A percentile compares a stretch with the other conserved stretches of the same genome.
phyloP scores from a whole-genome alignment of 2,113 vertebrate species.

The Phylloscopus trochilus region DNA sequence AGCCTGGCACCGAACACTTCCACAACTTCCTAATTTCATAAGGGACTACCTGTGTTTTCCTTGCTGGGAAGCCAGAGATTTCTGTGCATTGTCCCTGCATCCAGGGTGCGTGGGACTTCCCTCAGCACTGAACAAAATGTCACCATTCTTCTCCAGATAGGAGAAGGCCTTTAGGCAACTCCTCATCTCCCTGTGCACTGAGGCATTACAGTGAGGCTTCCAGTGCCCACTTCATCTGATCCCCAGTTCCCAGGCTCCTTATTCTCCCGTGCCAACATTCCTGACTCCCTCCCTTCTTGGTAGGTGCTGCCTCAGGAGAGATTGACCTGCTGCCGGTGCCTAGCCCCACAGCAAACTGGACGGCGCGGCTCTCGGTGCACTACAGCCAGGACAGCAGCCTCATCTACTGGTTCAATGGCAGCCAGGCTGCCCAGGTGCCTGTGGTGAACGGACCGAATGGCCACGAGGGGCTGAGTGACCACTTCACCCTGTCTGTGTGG shows the following conservation, averaged over 20 bases:
- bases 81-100: not conserved
- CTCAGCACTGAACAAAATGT: not conserved
- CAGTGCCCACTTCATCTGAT: not conserved
- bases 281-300: not conserved
- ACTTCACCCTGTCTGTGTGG: slow-evolving; percentile 96
- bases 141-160: not conserved
- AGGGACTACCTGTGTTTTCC: not conserved
- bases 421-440: slow-evolving; percentile 89
- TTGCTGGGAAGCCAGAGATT: not conserved
- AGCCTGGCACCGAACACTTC: not conserved
- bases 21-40: not conserved
- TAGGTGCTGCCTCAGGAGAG: slow-evolving; percentile 93
- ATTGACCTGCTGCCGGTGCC: slow-evolving; percentile 93
- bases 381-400: slow-evolving; percentile 95
- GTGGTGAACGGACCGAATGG: slow-evolving; percentile 29
- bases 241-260: not conserved
- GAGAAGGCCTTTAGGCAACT: not conserved
- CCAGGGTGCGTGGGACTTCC: not conserved
- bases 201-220: not conserved
- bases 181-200: not conserved
- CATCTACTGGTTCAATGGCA: slow-evolving; percentile 97
- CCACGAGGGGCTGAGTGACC: slow-evolving; percentile 81
- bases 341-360: slow-evolving; percentile 91
- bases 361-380: slow-evolving; percentile 86
- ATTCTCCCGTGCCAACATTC: not conserved